Base-by-base conservation (phyloP, 2,888 invertebrate genomes). In the Drosophila rubida region DNA sequence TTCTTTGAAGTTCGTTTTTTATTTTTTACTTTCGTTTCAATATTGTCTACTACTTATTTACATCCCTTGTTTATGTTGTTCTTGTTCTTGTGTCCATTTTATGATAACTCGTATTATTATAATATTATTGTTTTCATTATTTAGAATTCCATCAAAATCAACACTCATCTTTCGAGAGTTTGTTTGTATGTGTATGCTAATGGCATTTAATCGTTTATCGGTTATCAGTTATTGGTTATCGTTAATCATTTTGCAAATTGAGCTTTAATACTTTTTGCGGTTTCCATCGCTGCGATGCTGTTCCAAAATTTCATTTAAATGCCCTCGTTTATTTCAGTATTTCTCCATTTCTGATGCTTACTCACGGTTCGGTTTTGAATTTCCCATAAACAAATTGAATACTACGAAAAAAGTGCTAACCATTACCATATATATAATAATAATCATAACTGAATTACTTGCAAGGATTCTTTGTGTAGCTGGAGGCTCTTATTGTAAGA, bases 1-100 rank as follows among this genome's bases (percentile, higher is more conserved):
- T 45, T n/a, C 5, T 4, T 39, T 45, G 60, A 54, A 60, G 54
- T 60, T 49, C 16, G 8, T 32, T 46, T 44, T 45, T 62, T 37
- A 19, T 8, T 42, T 51, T 48, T 59, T 41, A 37, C 14, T 50
- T 75, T 60, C 30, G 55, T 78, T 65, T 78, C 42, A 68, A 73
- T 84, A 84, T 84, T 83, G 82, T 83, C 82, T 74, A 83, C 83
- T 80, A 83, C 67, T 70, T 83, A 86, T 86, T 69, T 83, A 83
- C 86, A 83, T 83, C 82, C 82, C 82, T 86, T 83, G 82, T 83
- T 79, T 79, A 66, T 60, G 79, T 83, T 81, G 53, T 39, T 57
- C 22, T 51, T 51, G 37, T 68, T 69, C 50, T 79, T 86, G 78
- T 84, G 73, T 80, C 78, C 81, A 66, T 67, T 77, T 69, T 67